Base-by-base conservation (phyloP, 2,797 vertebrate species). In the Coreius guichenoti region DNA sequence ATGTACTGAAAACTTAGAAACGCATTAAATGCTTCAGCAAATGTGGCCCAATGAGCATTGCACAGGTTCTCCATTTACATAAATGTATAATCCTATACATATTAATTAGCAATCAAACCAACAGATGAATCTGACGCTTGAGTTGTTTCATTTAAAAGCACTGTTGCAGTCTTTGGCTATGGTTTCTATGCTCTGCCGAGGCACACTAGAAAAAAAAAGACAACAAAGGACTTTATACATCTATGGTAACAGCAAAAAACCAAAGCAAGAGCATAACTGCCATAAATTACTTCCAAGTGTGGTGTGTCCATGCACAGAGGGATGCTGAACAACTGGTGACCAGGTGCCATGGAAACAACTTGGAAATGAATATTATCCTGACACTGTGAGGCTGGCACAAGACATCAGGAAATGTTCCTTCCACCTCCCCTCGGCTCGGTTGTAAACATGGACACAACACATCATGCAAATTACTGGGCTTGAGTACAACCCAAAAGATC, bases 291-390 rank as follows among this genome's bases (percentile, higher is more conserved):
- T n/a, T 70, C 65, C 75, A 78, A 67, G 49, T 68, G 82, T 77
- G 51, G 39, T 63, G 65, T 61, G 83, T 61, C 76, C 54, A 58
- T 80, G 76, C 76, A 80, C 83, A 73, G 65, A 51, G 83, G 39
- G 76, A 84, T 70, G 83, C 75, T 72, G 75, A 80, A 80, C 67
- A 72, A 73, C 76, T 85, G 76, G 83, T 79, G 65, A 51, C 83
- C 83, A 85, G 83, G 83, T 85, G 83, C 76, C 76, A 85, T 85
- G 83, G 83, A 85, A 85, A 85, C 76, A 61, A 80, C 76, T 85
- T 85, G 83, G 83, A 85, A 80, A 80, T 73, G 54, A 85, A 80
- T 70, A 78, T 33, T 70, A 78, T 45, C 78, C 65, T 23, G 75
- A 84, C 82, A 54, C 63, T 78, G 49, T 70, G 74, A 78, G 36